Evolutionary conservation across 2,888 invertebrate species (phyloP).

Genomic region (Phengaris arion): DNA sequence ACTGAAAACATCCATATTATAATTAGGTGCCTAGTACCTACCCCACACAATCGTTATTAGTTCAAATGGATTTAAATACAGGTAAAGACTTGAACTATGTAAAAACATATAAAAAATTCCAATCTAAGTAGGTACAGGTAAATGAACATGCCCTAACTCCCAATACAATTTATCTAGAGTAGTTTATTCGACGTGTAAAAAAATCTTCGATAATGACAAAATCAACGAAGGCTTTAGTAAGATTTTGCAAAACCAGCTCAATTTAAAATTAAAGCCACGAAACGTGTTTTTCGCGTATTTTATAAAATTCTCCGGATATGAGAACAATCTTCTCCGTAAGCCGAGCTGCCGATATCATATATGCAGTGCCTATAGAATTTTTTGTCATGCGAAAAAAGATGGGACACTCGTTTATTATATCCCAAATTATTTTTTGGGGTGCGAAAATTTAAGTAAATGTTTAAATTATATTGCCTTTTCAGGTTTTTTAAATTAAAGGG

Average conservation of each 20-base stretch:
- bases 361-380: constrained; percentile 46
- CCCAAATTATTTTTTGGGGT: constrained; percentile 28
- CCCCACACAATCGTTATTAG: no score
- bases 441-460: constrained; percentile 30
- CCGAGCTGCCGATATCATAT: constrained; percentile 52
- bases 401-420: constrained; percentile 38
- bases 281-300: constrained; percentile 79
- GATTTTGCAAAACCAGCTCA: constrained; percentile 76
- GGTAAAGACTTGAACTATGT: no score
- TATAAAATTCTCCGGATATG: constrained; percentile 77
- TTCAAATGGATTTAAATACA: no score
- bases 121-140: no score
- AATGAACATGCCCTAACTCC: not conserved
- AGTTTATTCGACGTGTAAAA: constrained; percentile 49
- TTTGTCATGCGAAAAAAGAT: constrained; percentile 36
- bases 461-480: constrained; percentile 31
- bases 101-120: no score
- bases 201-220: constrained; percentile 51
- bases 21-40: no score
- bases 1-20: no score
- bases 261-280: constrained; percentile 80
- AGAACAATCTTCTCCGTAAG: constrained; percentile 70
- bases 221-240: constrained; percentile 72
- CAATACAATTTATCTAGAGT: not conserved
- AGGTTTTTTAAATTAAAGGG: not conserved